Evolutionary conservation across 2,113 vertebrate genomes (phyloP).

Genomic region (Macquaria ambigua): DNA sequence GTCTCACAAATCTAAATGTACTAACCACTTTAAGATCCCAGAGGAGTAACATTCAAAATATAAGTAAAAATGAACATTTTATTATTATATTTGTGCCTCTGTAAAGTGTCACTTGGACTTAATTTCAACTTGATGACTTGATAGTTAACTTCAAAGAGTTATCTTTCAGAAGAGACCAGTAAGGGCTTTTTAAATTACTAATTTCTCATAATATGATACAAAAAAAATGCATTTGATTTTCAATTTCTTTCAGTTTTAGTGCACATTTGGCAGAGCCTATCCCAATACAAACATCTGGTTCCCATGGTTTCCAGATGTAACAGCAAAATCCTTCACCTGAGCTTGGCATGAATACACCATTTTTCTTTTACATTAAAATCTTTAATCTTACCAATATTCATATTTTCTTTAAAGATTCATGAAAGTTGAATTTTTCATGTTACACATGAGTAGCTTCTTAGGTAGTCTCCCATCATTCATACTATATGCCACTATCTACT

Average conservation of each 20-base stretch:
- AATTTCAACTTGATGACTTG: too few species aligned
- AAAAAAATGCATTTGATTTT: not conserved
- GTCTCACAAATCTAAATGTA: not conserved
- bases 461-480: conserved; percentile 5
- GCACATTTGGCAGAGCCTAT: not conserved
- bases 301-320: not conserved
- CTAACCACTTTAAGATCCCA: not conserved
- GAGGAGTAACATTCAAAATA: not conserved
- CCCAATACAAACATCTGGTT: not conserved
- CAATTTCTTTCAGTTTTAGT: too few species aligned
- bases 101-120: too few species aligned
- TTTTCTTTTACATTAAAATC: not conserved
- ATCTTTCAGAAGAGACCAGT: too few species aligned
- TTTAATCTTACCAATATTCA: not conserved
- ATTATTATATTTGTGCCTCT: not conserved
- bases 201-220: not conserved
- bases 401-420: not conserved
- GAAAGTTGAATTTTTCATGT: not conserved
- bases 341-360: not conserved
- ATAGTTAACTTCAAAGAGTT: too few species aligned
- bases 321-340: not conserved
- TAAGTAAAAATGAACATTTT: not conserved
- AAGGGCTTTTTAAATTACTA: not conserved
- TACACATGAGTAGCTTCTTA: not conserved
- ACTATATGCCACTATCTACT: not conserved